Evolutionary conservation across 1,140 invertebrate species (phyloP), one percentile per base, ranked within the genome.

Genomic region (Lordiphosa stackelbergi): DNA sequence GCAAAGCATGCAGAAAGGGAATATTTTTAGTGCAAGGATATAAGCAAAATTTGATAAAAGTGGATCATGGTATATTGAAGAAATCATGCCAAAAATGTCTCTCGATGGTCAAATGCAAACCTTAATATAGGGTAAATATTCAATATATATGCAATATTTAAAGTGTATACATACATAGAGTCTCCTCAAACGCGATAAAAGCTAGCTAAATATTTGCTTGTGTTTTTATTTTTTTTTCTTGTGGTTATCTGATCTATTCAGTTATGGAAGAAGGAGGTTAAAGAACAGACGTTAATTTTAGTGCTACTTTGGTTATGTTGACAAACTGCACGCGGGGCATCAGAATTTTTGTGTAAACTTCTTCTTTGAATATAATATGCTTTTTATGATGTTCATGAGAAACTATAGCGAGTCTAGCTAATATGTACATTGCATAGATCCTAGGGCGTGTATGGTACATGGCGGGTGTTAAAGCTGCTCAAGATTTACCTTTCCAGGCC

Each of bases 271-370:
- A 22, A 28, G 37, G 55, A 36, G 60, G 43, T 69, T 46, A 69
- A 69, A 56, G 56, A 53, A 70, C 46, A 35, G 46, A 48, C 35
- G 34, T 69, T 72, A 47, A 65, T 69, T 68, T 78, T 65, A 35
- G 9, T 6, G 37, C 68, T 72, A 57, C 71, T 70, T 66, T 70
- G 79, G 73, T 66, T 2, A 31, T 31, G 79, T 84, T 84, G 79
- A 84, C 79, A 84, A 79, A 84, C 79, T 84, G 79, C 74, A 79
- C 79, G 24, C 28, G 28, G 46, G 69, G 60, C 63, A 84, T 84
- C 79, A 84, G 79, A 84, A 84, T 84, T 84, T 84, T 68, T 64
- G 47, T 51, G 43, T 62, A 53, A 51, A 35, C 35, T 42, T 45
- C 7, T 47, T 73, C 78, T 83, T 83, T 83, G 78, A 83, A 84